Base-by-base conservation (phyloP, 30 jellyfish, hydroid and myxozoan genomes). In the Pelagia noctiluca region DNA sequence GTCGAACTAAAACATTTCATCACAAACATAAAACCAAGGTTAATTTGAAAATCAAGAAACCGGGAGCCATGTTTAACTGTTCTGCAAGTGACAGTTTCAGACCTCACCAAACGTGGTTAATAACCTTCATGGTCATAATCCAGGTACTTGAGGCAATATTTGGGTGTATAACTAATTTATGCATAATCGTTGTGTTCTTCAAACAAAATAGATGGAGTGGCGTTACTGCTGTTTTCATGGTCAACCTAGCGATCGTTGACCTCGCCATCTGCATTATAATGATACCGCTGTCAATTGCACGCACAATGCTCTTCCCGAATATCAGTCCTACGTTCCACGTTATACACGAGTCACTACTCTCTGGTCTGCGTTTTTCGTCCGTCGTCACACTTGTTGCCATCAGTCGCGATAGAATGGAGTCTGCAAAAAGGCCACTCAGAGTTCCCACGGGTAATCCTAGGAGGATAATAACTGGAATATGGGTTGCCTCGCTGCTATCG, bases 351-450 rank as follows among this genome's bases (percentile, higher is more conserved):
- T 68, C 91, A 22, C 65, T 81, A 13, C 91, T 81, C 1, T 81
- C 91, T 22, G 91, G 91, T 33, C 91, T 81, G 63, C 73, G 91
- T n/a, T 81, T 81, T 71, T 63, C 80, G 21, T 81, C 91, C 0
- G 50, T 81, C 62, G 84, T 75, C 12, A 81, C 91, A 2, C 91
- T 81, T 34, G 84, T 46, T 66, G 91, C 91, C 32, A 81, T 81
- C 0, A 81, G 91, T 23, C 67, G 67, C 64, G 91, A 81, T 32
- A 63, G 91, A 35, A 81, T 81, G 91, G 84, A 67, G 50, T 81
- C 91, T 21, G 83, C 72, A 31, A 65, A 83, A 53, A 65, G 91
- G 48, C 91, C 91, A 18, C 71, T 81, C 28, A 68, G 91, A 23
- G 31, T 63, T 34, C 84, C 57, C 32, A 73, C 46, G 26, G 7